Percentiles rank a stretch among this genome's conserved stretches.
Evolutionary conservation across 2,888 invertebrate genomes (phyloP).

Genomic region (Eristalinus sepulchralis): DNA sequence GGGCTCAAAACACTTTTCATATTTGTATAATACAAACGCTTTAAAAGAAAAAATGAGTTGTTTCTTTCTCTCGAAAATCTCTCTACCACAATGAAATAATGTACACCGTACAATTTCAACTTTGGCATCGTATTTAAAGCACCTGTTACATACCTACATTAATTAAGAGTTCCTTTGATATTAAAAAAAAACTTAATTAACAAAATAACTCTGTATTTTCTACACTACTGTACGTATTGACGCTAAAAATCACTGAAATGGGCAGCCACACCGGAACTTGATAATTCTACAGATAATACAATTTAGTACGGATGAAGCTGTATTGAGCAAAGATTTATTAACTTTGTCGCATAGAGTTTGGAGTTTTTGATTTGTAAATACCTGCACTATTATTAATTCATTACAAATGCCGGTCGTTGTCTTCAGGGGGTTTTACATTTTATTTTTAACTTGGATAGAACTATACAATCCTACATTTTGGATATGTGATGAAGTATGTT

Average conservation of each 20-base stretch:
- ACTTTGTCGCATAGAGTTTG: neutral
- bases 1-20: too few species aligned
- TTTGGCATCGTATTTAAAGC: too few species aligned
- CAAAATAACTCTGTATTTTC: neutral
- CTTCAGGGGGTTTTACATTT: too few species aligned
- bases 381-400: neutral
- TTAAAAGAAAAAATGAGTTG: too few species aligned
- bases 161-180: too few species aligned
- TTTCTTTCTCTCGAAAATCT: too few species aligned
- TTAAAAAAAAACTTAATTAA: too few species aligned
- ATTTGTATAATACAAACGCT: too few species aligned
- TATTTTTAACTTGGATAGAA: neutral
- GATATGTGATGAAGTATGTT: neutral
- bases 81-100: too few species aligned
- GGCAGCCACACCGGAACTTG: neutral
- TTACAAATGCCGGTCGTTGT: neutral
- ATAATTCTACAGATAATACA: neutral
- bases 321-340: neutral
- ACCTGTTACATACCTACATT: too few species aligned
- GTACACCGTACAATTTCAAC: too few species aligned
- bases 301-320: neutral
- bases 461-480: neutral
- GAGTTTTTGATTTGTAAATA: neutral
- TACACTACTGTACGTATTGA: neutral
- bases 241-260: neutral